phyloP scores from a whole-genome alignment of 1,140 invertebrate species.

The Hylyphantes graminicola region DNA sequence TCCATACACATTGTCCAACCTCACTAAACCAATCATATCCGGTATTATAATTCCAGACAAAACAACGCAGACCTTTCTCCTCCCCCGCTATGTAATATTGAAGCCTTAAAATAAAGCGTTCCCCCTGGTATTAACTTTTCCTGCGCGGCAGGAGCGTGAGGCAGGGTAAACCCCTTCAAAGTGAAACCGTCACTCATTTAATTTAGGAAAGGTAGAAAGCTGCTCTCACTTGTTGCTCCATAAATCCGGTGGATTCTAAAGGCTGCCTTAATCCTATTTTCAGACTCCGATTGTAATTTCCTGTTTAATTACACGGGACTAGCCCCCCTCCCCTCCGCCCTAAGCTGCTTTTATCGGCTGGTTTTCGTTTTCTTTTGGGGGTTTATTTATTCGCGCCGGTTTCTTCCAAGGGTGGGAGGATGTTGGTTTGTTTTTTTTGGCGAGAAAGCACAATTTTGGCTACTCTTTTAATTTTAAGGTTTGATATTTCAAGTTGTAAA shows the following conservation, averaged over 20 bases:
- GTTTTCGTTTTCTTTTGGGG: slow-evolving; percentile 8
- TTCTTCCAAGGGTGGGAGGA: background rate
- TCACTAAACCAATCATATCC: too few relatives aligned
- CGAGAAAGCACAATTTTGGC: too few relatives aligned
- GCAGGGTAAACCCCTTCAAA: too few relatives aligned
- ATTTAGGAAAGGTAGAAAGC: slow-evolving; percentile 47
- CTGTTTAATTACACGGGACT: slow-evolving; percentile 52
- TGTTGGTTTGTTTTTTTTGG: background rate
- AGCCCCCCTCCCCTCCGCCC: slow-evolving; percentile 10
- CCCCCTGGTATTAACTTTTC: too few relatives aligned
- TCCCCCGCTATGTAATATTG: too few relatives aligned
- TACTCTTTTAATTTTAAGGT: too few relatives aligned
- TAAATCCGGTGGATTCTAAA: slow-evolving; percentile 38
- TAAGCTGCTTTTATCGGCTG: slow-evolving; percentile 51
- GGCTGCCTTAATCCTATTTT: slow-evolving; percentile 43
- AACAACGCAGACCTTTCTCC: too few relatives aligned
- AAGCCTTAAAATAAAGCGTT: too few relatives aligned
- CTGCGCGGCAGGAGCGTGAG: too few relatives aligned
- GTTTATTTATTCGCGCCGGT: slow-evolving; percentile 10
- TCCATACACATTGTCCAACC: too few relatives aligned
- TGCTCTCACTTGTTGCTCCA: slow-evolving; percentile 52
- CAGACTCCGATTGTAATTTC: slow-evolving; percentile 53
- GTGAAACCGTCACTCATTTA: slow-evolving; percentile 39
- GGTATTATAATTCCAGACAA: too few relatives aligned
- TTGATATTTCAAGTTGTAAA: too few relatives aligned